Evolutionary conservation across 2,113 vertebrate genomes (phyloP).

Genomic region (Colinus virginianus): DNA sequence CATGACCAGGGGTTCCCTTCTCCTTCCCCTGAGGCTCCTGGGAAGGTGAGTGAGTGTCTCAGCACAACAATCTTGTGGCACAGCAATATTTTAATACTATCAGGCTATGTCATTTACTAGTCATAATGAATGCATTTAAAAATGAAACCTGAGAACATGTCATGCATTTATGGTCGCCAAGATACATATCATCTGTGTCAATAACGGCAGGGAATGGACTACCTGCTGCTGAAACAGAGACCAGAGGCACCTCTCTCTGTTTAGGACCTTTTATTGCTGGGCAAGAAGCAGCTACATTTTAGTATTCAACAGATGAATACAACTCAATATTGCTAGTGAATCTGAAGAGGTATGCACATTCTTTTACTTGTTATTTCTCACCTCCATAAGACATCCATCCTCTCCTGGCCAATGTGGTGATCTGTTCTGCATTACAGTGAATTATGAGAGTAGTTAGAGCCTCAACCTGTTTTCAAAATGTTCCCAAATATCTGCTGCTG

Average conservation of each 20-base stretch:
- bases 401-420: background rate
- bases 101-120: background rate
- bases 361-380: background rate
- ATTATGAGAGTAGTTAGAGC: background rate
- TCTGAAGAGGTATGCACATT: background rate
- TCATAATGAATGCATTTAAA: background rate
- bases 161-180: background rate
- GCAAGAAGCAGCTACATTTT: background rate
- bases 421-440: background rate
- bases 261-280: background rate
- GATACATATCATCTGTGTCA: background rate
- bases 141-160: background rate
- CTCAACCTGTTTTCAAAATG: background rate
- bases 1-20: background rate
- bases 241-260: background rate
- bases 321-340: background rate
- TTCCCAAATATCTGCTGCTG: background rate
- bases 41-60: background rate
- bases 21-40: background rate
- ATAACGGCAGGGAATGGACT: background rate
- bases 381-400: background rate
- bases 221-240: background rate
- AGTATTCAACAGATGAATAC: background rate
- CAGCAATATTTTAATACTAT: background rate
- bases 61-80: background rate